Percentiles rank a stretch among this genome's conserved stretches.
Evolutionary conservation across 2,888 invertebrate genomes (phyloP).

Genomic region (Rhamnusium bicolor): DNA sequence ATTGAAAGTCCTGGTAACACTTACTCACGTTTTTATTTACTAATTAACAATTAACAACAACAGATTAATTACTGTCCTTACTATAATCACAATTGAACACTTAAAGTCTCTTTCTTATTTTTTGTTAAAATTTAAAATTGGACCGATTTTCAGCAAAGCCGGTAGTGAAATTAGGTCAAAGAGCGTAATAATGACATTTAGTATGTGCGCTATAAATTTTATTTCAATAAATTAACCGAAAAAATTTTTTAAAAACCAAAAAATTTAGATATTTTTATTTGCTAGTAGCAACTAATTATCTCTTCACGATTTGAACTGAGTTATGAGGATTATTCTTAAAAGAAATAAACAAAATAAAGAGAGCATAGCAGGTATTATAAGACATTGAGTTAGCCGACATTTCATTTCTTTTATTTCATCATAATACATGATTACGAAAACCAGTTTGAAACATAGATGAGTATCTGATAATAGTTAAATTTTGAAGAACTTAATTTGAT

Average conservation of each 20-base stretch:
- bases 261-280: neutral
- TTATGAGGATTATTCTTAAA: neutral
- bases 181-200: too few species aligned
- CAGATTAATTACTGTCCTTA: too few species aligned
- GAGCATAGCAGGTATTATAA: neutral
- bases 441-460: conserved; percentile 46
- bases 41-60: too few species aligned
- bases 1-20: too few species aligned
- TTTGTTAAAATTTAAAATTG: too few species aligned
- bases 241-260: neutral
- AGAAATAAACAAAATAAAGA: conserved; percentile 1
- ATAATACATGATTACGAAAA: conserved; percentile 30
- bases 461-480: conserved; percentile 46
- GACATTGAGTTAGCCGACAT: neutral
- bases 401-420: conserved; percentile 14
- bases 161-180: too few species aligned
- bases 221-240: too few species aligned
- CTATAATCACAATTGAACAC: too few species aligned
- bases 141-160: too few species aligned
- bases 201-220: too few species aligned
- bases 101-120: too few species aligned
- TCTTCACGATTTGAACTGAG: neutral
- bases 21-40: too few species aligned
- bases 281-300: neutral
- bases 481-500: conserved; percentile 57